These are phyloP conservation scores for Tichodroma muraria DNA, from an alignment of 2,113 vertebrate species.

Conservation along the genomic window DNA sequence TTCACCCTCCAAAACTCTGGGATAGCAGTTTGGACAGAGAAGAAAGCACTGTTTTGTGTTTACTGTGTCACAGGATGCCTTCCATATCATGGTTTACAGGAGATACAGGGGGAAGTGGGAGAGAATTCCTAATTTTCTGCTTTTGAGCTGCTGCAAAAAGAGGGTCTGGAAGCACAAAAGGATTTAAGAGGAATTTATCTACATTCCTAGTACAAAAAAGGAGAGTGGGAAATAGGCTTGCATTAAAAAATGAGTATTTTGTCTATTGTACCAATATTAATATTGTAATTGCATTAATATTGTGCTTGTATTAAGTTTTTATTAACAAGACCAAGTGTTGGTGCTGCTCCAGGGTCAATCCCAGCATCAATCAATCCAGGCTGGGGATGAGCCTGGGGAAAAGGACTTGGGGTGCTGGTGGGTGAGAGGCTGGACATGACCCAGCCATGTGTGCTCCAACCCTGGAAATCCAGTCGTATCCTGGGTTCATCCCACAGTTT, in stretches of 20 bases:
- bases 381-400: neutral
- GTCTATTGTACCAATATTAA: too few species aligned
- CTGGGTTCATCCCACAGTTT: neutral
- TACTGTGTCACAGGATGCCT: neutral
- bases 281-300: neutral
- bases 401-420: neutral
- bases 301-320: neutral
- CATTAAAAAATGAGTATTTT: neutral
- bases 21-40: neutral
- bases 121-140: neutral
- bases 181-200: neutral
- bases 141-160: neutral
- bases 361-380: fast-evolving
- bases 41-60: neutral
- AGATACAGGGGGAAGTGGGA: neutral
- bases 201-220: neutral
- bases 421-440: neutral
- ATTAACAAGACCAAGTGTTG: too few species aligned
- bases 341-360: neutral
- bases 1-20: neutral
- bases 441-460: neutral
- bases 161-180: neutral
- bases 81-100: neutral
- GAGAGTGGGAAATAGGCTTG: fast-evolving
- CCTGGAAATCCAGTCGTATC: fast-evolving